Evolutionary conservation across 2,113 vertebrate species (phyloP).

Genomic region (Pteruthius melanotis): DNA sequence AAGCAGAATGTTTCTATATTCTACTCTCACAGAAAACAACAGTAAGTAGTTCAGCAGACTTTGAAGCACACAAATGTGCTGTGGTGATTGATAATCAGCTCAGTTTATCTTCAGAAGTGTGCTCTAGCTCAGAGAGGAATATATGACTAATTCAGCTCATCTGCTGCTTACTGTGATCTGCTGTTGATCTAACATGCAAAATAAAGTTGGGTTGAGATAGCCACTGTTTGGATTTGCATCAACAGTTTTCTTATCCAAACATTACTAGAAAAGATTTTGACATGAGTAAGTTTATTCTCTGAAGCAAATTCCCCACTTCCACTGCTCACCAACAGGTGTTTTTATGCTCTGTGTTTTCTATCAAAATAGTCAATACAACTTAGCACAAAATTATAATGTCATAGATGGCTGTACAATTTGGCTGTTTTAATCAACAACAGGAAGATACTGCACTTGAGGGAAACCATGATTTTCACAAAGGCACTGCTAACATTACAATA

Average conservation of each 20-base stretch:
- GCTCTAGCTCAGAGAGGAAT: not conserved
- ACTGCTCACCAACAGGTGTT: not conserved
- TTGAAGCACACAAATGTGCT: not conserved
- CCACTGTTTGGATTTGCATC: not conserved
- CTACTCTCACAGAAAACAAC: not conserved
- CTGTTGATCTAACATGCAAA: not conserved
- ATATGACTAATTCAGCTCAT: not conserved
- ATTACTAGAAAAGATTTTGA: not conserved
- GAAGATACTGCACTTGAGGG: not conserved
- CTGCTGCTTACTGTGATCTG: not conserved
- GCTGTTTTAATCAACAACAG: not conserved
- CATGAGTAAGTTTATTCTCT: not conserved
- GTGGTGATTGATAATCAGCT: not conserved
- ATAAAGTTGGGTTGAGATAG: not conserved
- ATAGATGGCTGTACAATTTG: not conserved
- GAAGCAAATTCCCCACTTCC: not conserved
- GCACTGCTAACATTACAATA: not conserved
- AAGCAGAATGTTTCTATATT: not conserved
- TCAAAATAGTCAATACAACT: not conserved
- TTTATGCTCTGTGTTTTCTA: not conserved
- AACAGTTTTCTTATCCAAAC: not conserved
- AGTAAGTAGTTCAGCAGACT: not conserved
- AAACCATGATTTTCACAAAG: not conserved
- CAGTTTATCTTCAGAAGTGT: not conserved
- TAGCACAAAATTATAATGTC: not conserved